phyloP scores from a whole-genome alignment of 2,888 invertebrate species.

The Tridacna gigas region DNA sequence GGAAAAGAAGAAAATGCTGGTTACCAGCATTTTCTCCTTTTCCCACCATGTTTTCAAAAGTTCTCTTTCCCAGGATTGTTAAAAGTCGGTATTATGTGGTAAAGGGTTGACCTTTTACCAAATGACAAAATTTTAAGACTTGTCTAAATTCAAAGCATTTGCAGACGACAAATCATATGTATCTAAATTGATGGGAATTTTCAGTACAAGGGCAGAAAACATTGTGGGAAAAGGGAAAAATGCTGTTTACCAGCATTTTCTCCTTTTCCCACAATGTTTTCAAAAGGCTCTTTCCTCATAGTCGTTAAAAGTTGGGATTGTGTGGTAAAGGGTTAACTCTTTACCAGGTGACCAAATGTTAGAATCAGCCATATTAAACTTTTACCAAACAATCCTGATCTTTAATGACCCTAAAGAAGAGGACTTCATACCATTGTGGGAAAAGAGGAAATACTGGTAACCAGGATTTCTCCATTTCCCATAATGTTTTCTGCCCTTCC shows the following conservation, averaged over 20 bases:
- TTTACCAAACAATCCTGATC: too few species aligned
- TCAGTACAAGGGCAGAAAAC: background rate
- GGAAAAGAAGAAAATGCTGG: too few species aligned
- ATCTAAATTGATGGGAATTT: background rate
- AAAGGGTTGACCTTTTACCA: background rate
- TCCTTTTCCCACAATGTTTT: background rate
- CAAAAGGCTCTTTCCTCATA: background rate
- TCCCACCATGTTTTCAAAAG: background rate
- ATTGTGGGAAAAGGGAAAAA: background rate
- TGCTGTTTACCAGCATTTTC: background rate
- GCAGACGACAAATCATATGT: too few species aligned
- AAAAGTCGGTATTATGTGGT: background rate
- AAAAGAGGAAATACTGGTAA: too few species aligned
- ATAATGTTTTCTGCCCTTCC: background rate
- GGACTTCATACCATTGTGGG: too few species aligned
- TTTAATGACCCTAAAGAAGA: too few species aligned
- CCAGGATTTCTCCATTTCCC: background rate
- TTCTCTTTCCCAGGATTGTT: background rate
- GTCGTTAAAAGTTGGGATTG: background rate
- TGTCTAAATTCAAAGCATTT: too few species aligned
- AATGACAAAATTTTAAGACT: too few species aligned
- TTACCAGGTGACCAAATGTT: too few species aligned
- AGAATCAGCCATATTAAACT: too few species aligned
- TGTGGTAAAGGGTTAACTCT: background rate
- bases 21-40: slow-evolving; percentile 4